phyloP scores from a whole-genome alignment of 2,113 vertebrate genomes.

The Carollia perspicillata region DNA sequence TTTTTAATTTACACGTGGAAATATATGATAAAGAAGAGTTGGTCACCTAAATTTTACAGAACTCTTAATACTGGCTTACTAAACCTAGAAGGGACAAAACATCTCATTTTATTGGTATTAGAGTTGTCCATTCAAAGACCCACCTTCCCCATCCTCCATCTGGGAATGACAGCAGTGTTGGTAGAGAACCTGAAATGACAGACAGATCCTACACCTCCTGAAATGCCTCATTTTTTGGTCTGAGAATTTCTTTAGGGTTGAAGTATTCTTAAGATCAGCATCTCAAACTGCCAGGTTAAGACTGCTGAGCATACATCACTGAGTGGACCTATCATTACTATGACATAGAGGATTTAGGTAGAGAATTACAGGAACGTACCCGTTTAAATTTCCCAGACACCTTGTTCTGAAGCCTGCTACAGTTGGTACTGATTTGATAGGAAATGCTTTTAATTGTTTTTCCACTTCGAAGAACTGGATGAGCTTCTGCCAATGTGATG shows the following conservation, averaged over 20 bases:
- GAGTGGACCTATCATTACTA: neutral
- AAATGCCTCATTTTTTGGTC: neutral
- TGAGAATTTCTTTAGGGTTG: slow-evolving; percentile 22
- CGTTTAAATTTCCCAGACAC: slow-evolving; percentile 98
- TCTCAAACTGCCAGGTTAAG: neutral
- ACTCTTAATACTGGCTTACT: neutral
- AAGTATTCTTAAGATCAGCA: neutral
- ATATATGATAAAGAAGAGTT: neutral
- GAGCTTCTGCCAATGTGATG: slow-evolving; percentile 93
- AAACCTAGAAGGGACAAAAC: slow-evolving; percentile 6
- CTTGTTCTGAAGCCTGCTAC: slow-evolving; percentile 96
- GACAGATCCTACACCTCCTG: neutral
- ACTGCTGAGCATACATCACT: neutral
- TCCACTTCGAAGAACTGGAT: slow-evolving; percentile 92
- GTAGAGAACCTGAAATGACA: neutral
- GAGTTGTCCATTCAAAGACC: slow-evolving; percentile 1
- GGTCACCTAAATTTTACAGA: slow-evolving; percentile 4
- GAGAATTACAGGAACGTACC: slow-evolving; percentile 80
- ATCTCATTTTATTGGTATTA: neutral
- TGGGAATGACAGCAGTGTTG: neutral
- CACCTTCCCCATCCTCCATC: neutral
- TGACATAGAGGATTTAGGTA: neutral
- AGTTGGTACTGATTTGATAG: slow-evolving; percentile 96
- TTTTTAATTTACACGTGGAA: slow-evolving; percentile 32
- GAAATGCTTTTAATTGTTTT: slow-evolving; percentile 89